Base-by-base conservation (phyloP, 2,113 vertebrate species). In the Andinoacara biseriatus region DNA sequence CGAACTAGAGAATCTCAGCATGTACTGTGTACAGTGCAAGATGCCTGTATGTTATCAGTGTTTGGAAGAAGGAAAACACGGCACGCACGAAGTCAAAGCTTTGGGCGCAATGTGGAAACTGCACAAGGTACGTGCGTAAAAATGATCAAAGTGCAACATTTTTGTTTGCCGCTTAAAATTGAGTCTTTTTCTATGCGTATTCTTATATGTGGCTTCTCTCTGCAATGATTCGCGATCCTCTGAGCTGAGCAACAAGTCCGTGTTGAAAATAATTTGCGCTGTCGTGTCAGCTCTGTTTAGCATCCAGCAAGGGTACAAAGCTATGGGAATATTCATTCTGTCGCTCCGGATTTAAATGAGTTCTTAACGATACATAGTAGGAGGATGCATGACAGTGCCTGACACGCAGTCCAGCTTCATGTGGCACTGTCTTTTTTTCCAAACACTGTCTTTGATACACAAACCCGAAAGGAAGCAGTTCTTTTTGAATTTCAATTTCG, bases 81-180 rank as follows among this genome's bases (percentile, higher is more conserved):
- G 97, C 85, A 97, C 97, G 59, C 98, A 99, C 35, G 98, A 99
- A 86, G 98, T 99, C 88, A 99, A 99, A 91, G 98, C 98, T 5
- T 89, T 99, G 80, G 98, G 98, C 2, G 98, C 98, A 54, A 99
- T 99, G 98, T 99, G 98, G 98, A 99, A 99, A 92, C 96, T 99
- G 54, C 98, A 99, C 93, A 99, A 99, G 98, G 98, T 99, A 96
- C 94, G 79, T 89, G 84, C 85, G 65, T 86, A 76, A 79, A 83
- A 89, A 8, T 17, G 1, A 74, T 38, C 6, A 8, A 33, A 0
- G 33, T 17, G 14, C 24, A 17, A 33, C 65, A 13, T 59, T 15
- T 56, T 14, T 46, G 17, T 52, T 56, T 2, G 0, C 7, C 43
- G 24, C 26, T 26, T 20, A 15, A 2, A 4, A 13, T 33, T 58